A percentile compares a stretch with the other conserved stretches of the same genome.
phyloP scores from a whole-genome alignment of 2,888 invertebrate species.

The Xylota segnis region DNA sequence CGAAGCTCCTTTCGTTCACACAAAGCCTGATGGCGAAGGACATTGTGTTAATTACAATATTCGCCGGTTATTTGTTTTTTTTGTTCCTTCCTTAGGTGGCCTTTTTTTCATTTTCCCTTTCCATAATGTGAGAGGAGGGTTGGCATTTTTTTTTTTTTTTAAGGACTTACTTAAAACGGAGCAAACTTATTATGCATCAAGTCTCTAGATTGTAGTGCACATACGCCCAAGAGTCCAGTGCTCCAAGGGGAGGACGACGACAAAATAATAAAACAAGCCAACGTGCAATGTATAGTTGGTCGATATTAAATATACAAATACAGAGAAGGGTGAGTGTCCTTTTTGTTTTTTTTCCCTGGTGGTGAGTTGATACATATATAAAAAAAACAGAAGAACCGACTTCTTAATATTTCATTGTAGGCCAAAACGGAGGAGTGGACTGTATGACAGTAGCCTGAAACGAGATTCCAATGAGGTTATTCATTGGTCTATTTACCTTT shows the following conservation, averaged over 20 bases:
- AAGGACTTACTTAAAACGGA: constrained; percentile 59
- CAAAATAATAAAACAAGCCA: constrained; percentile 37
- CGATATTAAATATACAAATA: constrained; percentile 58
- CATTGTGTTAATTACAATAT: constrained; percentile 71
- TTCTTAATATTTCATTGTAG: constrained; percentile 38
- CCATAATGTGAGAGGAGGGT: constrained; percentile 9
- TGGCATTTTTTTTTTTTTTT: constrained; percentile 11
- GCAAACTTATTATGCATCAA: constrained; percentile 65
- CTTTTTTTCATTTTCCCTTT: neutral
- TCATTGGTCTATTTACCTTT: constrained; percentile 52
- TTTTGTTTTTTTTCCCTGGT: constrained; percentile 22
- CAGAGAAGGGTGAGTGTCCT: constrained; percentile 42
- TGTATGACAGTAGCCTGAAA: constrained; percentile 39
- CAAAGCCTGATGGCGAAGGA: constrained; percentile 59
- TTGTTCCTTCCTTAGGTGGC: constrained; percentile 1
- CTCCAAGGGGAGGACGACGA: neutral
- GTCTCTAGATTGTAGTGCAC: constrained; percentile 57
- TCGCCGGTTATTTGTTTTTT: constrained; percentile 42
- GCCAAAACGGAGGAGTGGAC: constrained; percentile 8
- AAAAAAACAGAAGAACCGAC: constrained; percentile 21
- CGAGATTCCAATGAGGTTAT: constrained; percentile 43
- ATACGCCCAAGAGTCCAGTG: constrained; percentile 55
- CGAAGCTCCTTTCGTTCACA: constrained; percentile 40
- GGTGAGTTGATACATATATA: constrained; percentile 13
- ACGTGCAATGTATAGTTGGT: constrained; percentile 37